These are phyloP conservation scores for Agapostemon virescens DNA, from an alignment of 2,888 invertebrate species.

Conservation along the genomic window DNA sequence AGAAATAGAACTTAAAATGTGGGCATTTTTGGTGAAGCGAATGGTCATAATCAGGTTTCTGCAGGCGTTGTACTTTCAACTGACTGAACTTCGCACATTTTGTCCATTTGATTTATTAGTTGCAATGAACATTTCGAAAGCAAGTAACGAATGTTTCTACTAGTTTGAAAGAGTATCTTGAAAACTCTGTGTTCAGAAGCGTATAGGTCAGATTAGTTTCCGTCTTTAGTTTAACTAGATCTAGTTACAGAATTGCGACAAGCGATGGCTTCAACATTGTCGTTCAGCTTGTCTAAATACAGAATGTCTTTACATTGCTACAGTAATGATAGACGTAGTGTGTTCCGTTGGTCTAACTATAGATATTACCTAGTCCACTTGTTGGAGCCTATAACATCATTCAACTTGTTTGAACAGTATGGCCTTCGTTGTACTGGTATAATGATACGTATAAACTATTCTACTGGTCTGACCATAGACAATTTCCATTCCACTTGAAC, in stretches of 20 bases:
- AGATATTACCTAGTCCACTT: neutral
- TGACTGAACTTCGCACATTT: too few species aligned
- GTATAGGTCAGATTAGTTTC: too few species aligned
- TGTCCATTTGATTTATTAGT: too few species aligned
- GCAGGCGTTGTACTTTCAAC: too few species aligned
- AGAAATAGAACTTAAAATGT: too few species aligned
- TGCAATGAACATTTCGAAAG: too few species aligned
- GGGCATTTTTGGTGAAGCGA: too few species aligned
- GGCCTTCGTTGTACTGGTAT: neutral
- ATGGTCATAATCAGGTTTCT: too few species aligned
- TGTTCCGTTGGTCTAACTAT: neutral
- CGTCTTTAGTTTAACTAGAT: too few species aligned
- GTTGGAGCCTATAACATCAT: neutral
- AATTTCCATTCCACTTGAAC: neutral
- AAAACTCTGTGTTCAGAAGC: too few species aligned
- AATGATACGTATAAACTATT: neutral
- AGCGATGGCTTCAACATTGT: neutral
- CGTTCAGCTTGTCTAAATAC: neutral
- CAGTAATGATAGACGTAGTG: neutral
- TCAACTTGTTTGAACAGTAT: neutral
- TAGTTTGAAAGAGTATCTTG: too few species aligned
- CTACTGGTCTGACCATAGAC: neutral
- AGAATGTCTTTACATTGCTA: neutral
- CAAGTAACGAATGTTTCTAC: too few species aligned
- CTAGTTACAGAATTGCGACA: neutral